phyloP scores from a whole-genome alignment of 2,888 invertebrate genomes.

The Hypolimnas misippus region DNA sequence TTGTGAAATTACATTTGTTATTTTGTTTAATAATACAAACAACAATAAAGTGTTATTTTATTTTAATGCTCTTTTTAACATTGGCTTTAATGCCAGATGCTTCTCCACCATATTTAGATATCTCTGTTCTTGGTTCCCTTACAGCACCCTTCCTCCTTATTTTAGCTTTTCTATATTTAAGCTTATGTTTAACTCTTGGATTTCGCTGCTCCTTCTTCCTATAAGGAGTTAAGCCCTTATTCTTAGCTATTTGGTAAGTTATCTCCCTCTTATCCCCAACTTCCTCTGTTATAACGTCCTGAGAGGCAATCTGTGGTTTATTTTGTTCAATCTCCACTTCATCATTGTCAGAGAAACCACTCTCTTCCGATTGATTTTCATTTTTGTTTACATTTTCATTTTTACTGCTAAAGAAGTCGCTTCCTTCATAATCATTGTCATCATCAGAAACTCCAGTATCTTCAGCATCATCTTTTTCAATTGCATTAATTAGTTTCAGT shows the following conservation, averaged over 20 bases:
- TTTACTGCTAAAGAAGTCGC: conserved; percentile 58
- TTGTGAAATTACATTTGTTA: conserved; percentile 53
- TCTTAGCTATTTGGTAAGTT: conserved; percentile 97
- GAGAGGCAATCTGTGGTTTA: conserved; percentile 65
- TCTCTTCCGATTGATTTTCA: conserved; percentile 71
- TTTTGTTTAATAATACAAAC: conserved; percentile 23
- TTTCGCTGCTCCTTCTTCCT: conserved; percentile 96
- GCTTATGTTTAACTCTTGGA: conserved; percentile 97
- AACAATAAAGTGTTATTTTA: conserved; percentile 82
- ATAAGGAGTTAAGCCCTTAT: conserved; percentile 95
- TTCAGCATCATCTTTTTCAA: conserved; percentile 73
- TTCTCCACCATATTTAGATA: conserved; percentile 94
- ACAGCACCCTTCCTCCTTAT: conserved; percentile 97
- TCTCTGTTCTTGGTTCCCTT: conserved; percentile 91
- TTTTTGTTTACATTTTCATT: conserved; percentile 40
- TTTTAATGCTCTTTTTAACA: conserved; percentile 94
- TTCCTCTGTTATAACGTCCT: conserved; percentile 59
- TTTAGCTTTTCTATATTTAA: conserved; percentile 95
- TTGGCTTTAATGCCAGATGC: conserved; percentile 96
- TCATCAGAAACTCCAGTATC: conserved; percentile 76
- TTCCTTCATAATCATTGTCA: conserved; percentile 67
- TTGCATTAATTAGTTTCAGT: conserved; percentile 68
- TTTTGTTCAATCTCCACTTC: conserved; percentile 61
- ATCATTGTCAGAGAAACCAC: conserved; percentile 75
- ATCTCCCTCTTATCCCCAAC: conserved; percentile 89